Conservation (phyloP, 2,113 vertebrate genomes). For the Brachypodius melanocephalos region DNA sequence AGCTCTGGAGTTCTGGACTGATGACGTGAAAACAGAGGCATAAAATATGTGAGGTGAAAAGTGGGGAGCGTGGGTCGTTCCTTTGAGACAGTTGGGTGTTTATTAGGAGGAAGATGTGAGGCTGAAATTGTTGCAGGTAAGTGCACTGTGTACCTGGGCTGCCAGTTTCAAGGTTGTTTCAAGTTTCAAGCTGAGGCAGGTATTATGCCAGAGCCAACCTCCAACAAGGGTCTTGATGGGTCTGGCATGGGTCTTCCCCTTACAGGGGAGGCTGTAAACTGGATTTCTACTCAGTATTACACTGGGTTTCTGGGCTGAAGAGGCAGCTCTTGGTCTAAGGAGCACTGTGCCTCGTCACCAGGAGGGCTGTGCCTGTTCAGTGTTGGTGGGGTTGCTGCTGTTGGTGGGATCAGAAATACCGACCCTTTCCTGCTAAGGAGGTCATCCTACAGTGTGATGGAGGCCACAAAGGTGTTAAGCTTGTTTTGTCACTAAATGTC, state of each 20-base stretch:
- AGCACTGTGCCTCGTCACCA: background rate
- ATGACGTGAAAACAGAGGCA: background rate
- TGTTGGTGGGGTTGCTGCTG: rapidly evolving
- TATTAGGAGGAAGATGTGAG: background rate
- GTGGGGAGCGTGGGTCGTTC: background rate
- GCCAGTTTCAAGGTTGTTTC: background rate
- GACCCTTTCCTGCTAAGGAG: background rate
- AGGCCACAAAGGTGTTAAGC: background rate
- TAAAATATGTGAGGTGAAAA: background rate
- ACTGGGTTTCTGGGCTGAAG: background rate
- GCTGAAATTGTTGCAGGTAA: background rate
- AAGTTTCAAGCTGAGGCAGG: background rate
- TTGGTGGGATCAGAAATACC: background rate
- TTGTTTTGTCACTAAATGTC: background rate
- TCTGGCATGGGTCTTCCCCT: too few species aligned
- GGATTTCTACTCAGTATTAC: background rate
- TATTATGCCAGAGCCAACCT: background rate
- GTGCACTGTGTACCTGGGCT: background rate
- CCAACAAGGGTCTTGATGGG: background rate
- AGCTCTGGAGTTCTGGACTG: background rate
- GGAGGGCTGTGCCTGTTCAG: background rate
- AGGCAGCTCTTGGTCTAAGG: background rate
- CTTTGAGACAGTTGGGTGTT: background rate
- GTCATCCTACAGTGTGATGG: background rate
- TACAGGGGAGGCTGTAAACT: background rate